phyloP scores from a whole-genome alignment of 2,888 invertebrate genomes.

The Syrista parreyssii region DNA sequence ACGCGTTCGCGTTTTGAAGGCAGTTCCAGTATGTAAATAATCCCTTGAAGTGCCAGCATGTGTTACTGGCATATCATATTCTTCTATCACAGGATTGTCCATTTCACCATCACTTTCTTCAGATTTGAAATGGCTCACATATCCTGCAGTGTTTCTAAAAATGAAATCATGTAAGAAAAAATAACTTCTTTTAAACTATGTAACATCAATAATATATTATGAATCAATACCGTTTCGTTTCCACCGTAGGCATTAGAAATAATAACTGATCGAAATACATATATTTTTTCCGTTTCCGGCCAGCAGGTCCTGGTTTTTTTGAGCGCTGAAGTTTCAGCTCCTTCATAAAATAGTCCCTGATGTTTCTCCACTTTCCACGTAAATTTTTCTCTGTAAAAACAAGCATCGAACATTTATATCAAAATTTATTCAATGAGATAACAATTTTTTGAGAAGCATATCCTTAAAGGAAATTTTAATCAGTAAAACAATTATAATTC shows the following conservation, averaged over 20 bases:
- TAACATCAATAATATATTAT: neutral
- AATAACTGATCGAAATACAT: slow-evolving; percentile 55
- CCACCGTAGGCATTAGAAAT: slow-evolving; percentile 56
- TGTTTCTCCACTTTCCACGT: slow-evolving; percentile 59
- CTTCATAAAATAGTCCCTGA: slow-evolving; percentile 61
- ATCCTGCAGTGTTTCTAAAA: neutral
- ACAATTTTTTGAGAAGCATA: neutral
- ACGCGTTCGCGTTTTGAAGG: slow-evolving; percentile 16
- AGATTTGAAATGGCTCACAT: slow-evolving; percentile 38
- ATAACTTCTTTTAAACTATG: neutral
- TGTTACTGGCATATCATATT: slow-evolving; percentile 47
- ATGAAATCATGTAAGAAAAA: neutral
- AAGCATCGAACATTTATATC: neutral
- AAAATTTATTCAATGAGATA: neutral
- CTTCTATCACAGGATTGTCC: slow-evolving; percentile 50
- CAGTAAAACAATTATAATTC: neutral
- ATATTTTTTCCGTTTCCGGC: slow-evolving; percentile 54
- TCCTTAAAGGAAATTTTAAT: neutral
- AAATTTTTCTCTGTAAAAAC: slow-evolving; percentile 53
- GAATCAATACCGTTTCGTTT: slow-evolving; percentile 46
- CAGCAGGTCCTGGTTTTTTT: slow-evolving; percentile 33
- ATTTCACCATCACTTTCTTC: slow-evolving; percentile 49
- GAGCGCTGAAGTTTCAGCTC: slow-evolving; percentile 52
- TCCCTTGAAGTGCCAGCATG: slow-evolving; percentile 38
- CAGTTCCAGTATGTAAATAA: slow-evolving; percentile 5